phyloP scores from a whole-genome alignment of 2,888 invertebrate species.

The Pristionchus mayeri region DNA sequence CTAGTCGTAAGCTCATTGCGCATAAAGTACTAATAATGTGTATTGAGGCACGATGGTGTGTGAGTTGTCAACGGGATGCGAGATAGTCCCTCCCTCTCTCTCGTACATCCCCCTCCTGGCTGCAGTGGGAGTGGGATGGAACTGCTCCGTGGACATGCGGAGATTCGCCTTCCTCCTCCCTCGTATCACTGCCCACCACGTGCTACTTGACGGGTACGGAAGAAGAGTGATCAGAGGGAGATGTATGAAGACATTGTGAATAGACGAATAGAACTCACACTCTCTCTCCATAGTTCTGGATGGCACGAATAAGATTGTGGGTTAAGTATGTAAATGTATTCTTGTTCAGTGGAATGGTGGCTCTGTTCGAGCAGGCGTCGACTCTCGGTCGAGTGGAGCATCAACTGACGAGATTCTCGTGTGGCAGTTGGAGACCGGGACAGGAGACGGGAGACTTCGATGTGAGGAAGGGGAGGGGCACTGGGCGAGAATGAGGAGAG shows the following conservation, averaged over 20 bases:
- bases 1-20: not conserved
- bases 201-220: slow-evolving; percentile 66
- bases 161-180: slow-evolving; percentile 67
- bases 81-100: slow-evolving; percentile 72
- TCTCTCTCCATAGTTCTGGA: too few relatives aligned
- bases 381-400: slow-evolving; percentile 71
- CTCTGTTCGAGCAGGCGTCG: slow-evolving; percentile 70
- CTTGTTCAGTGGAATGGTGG: slow-evolving; percentile 65
- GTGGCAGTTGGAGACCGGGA: slow-evolving; percentile 60
- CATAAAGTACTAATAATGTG: not conserved
- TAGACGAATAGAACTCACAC: too few relatives aligned
- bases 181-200: slow-evolving; percentile 69
- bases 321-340: too few relatives aligned
- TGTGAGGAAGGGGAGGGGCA: not conserved
- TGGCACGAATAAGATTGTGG: too few relatives aligned
- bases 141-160: slow-evolving; percentile 56
- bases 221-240: too few relatives aligned
- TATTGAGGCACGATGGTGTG: slow-evolving; percentile 68
- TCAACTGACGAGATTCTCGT: slow-evolving; percentile 63
- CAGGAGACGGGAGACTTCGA: slow-evolving; percentile 43
- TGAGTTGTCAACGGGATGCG: slow-evolving; percentile 72
- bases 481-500: too few relatives aligned
- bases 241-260: too few relatives aligned
- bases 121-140: slow-evolving; percentile 69
- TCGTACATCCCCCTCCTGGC: slow-evolving; percentile 69